Conservation (phyloP, 2,797 vertebrate species). For the Sciaenops ocellatus region DNA sequence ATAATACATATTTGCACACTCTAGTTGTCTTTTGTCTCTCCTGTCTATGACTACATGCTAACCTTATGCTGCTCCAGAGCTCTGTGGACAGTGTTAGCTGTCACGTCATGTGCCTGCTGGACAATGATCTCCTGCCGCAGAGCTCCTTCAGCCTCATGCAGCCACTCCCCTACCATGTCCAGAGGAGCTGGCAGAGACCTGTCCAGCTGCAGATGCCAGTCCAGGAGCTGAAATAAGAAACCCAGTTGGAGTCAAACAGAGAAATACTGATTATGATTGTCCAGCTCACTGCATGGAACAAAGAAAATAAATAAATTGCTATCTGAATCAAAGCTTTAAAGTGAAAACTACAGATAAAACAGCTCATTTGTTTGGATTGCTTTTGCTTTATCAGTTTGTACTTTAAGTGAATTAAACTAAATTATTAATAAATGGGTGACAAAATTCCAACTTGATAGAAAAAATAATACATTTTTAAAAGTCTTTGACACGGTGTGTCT, state of each 20-base stretch:
- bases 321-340: not conserved
- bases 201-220: constrained; percentile 95
- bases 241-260: not conserved
- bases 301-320: not conserved
- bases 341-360: constrained; percentile 3
- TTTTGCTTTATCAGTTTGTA: not conserved
- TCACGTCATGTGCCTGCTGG: constrained; percentile 92
- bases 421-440: not conserved
- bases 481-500: not conserved
- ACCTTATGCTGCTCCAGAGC: constrained; percentile 95
- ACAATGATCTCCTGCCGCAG: constrained; percentile 89
- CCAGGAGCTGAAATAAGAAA: constrained; percentile 86
- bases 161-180: constrained; percentile 92
- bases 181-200: constrained; percentile 93
- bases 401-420: not conserved
- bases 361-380: not conserved
- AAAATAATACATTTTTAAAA: not conserved
- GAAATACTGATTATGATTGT: not conserved
- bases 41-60: constrained; percentile 18
- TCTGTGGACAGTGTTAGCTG: constrained; percentile 88
- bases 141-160: constrained; percentile 92
- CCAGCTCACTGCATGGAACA: not conserved
- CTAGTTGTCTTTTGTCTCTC: not conserved
- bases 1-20: not conserved
- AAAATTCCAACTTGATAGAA: not conserved